Evolutionary conservation across 92 coral and sea anemone genomes (phyloP).

Genomic region (Heteractis magnifica): DNA sequence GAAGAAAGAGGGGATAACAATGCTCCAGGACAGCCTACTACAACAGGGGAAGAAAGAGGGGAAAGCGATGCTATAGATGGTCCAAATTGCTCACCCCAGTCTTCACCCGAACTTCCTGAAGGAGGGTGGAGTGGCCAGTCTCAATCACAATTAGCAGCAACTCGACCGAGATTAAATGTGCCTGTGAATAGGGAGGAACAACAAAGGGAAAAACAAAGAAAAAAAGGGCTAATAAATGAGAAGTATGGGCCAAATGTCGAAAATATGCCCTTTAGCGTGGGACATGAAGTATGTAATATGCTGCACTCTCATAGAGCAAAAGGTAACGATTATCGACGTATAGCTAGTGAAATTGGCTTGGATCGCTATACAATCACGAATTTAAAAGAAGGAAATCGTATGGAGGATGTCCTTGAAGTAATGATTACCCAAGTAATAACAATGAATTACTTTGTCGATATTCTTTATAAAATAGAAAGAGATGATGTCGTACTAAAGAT

Average conservation of each 20-base stretch:
- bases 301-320: not conserved
- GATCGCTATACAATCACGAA: not conserved
- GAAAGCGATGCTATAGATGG: not conserved
- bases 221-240: not conserved
- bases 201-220: not conserved
- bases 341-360: not conserved
- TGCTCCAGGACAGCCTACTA: not conserved
- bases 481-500: no score
- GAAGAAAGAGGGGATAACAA: not conserved
- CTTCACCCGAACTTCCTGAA: not conserved
- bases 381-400: not conserved
- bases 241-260: not conserved
- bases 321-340: not conserved
- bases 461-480: not conserved
- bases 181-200: not conserved
- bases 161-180: not conserved
- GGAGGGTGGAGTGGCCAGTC: not conserved
- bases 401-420: not conserved
- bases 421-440: not conserved
- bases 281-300: not conserved
- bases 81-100: no score
- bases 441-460: not conserved
- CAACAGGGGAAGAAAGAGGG: not conserved
- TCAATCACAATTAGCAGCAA: not conserved
- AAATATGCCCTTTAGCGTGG: not conserved